Evolutionary conservation across 2,113 vertebrate genomes (phyloP).

Genomic region (Chamaetylas fuelleborni): DNA sequence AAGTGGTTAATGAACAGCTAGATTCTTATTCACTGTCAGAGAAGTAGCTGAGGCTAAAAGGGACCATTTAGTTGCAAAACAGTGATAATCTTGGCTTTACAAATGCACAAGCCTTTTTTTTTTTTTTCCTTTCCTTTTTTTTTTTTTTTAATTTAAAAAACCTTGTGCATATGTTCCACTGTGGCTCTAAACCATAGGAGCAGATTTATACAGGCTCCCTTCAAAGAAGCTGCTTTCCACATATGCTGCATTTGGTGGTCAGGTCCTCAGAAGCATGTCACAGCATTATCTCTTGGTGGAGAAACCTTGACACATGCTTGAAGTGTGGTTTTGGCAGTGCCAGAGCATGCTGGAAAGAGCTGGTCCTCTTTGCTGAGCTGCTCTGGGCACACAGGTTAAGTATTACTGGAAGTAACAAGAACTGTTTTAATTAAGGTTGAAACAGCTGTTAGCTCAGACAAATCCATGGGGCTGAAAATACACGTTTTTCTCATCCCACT

Average conservation of each 20-base stretch:
- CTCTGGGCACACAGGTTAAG: neutral
- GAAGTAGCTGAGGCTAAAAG: neutral
- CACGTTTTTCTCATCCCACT: neutral
- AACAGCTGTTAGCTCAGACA: neutral
- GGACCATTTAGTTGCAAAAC: neutral
- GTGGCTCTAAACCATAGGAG: neutral
- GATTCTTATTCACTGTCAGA: conserved; percentile 4
- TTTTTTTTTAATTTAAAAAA: neutral
- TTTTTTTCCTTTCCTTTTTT: neutral
- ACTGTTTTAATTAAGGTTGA: neutral
- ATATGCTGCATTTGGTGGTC: neutral
- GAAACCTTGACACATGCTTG: neutral
- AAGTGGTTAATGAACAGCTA: neutral
- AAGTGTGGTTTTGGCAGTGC: neutral
- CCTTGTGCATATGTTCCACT: neutral
- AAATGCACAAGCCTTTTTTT: neutral
- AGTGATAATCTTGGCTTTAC: neutral
- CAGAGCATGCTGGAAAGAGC: neutral
- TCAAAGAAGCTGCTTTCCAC: neutral
- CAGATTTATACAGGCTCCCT: neutral
- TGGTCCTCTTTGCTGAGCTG: neutral
- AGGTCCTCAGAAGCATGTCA: neutral
- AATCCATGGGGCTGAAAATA: neutral
- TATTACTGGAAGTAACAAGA: neutral
- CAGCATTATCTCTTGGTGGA: neutral